Percentiles rank a stretch among this genome's conserved stretches.
Conservation (phyloP, 2,113 vertebrate genomes). For the Crotalus helleri region DNA sequence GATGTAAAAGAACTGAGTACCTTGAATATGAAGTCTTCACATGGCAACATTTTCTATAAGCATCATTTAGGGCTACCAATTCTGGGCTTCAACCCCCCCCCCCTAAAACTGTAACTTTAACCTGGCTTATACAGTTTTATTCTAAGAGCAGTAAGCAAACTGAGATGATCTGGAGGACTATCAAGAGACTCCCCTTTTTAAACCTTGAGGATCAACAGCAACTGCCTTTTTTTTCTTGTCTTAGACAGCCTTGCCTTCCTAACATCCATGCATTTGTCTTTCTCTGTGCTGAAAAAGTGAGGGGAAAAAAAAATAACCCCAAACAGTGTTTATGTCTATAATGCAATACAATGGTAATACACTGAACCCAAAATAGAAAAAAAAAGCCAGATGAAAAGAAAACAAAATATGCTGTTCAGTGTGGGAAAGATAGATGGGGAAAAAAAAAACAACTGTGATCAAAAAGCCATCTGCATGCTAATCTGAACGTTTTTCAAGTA, state of each 20-base stretch:
- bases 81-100: not conserved
- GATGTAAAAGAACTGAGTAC: not conserved
- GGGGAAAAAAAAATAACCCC: constrained; percentile 8
- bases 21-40: not conserved
- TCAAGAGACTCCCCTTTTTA: not conserved
- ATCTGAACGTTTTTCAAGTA: constrained; percentile 61
- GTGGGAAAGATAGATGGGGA: constrained; percentile 44
- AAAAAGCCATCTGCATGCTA: constrained; percentile 63
- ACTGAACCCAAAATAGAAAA: constrained; percentile 27
- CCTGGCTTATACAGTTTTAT: not conserved
- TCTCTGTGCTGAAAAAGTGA: not conserved
- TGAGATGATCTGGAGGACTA: not conserved
- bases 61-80: not conserved
- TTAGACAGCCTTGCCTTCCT: not conserved
- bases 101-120: not conserved
- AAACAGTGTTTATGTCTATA: constrained; percentile 48
- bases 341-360: constrained; percentile 34
- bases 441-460: constrained; percentile 28
- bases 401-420: constrained; percentile 54
- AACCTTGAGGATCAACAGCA: not conserved
- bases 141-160: not conserved
- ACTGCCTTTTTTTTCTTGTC: not conserved
- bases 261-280: too few species aligned
- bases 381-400: constrained; percentile 35
- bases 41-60: not conserved